Conservation (phyloP, 2,797 vertebrate genomes). For the Hoplostethus mediterraneus region DNA sequence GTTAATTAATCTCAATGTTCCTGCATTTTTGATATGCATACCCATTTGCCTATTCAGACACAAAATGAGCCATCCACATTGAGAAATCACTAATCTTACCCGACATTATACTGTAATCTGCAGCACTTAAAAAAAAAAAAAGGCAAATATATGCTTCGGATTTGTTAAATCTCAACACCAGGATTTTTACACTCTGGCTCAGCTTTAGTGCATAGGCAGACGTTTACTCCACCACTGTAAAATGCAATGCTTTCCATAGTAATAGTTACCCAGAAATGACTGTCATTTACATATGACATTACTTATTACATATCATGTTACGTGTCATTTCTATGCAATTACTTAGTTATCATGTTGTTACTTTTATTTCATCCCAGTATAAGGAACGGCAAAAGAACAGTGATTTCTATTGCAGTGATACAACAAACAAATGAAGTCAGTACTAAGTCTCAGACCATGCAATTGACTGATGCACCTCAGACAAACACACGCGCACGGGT, state of each 20-base stretch:
- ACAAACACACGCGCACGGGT: constrained; percentile 29
- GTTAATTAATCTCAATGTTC: not conserved
- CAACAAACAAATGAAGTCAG: constrained; percentile 20
- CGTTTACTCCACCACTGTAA: constrained; percentile 18
- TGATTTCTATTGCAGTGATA: constrained; percentile 22
- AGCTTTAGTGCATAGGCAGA: not conserved
- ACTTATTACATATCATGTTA: not conserved
- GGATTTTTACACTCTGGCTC: not conserved
- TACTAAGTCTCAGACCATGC: not conserved
- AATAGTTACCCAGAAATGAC: constrained; percentile 34
- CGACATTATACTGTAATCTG: not conserved
- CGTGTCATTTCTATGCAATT: no score
- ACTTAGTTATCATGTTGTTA: no score
- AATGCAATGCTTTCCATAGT: constrained; percentile 23
- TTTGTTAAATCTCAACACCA: constrained; percentile 32
- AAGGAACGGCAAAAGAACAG: not conserved
- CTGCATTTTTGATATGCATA: no score
- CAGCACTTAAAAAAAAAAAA: no score
- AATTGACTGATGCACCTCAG: constrained; percentile 7
- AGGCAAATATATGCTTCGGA: constrained; percentile 32
- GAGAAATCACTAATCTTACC: not conserved
- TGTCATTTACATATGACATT: not conserved
- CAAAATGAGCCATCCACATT: not conserved
- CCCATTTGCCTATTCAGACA: not conserved
- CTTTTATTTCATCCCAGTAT: no score